Conservation (phyloP, 1,140 invertebrate genomes). For the Drosophila equinoxialis region DNA sequence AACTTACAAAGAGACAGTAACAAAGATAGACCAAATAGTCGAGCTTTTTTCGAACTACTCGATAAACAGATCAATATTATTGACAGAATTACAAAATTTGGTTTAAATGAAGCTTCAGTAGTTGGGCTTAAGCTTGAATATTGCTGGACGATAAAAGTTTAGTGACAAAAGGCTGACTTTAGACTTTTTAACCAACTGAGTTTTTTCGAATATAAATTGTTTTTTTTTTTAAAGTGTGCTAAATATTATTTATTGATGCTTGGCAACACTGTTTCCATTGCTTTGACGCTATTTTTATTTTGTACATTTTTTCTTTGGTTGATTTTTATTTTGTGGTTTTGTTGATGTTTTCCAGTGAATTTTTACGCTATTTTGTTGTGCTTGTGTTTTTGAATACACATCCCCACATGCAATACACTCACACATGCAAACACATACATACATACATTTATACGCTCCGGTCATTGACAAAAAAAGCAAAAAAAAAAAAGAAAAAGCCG, state of each 20-base stretch:
- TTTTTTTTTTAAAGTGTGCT: conserved; percentile 35
- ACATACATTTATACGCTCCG: conserved; percentile 11
- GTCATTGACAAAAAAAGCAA: conserved; percentile 43
- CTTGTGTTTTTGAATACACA: conserved; percentile 49
- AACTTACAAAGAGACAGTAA: neutral
- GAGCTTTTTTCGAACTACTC: too few species aligned
- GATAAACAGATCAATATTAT: too few species aligned
- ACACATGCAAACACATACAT: conserved; percentile 15
- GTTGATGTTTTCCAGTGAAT: conserved; percentile 56
- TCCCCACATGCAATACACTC: conserved; percentile 27
- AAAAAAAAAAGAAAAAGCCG: conserved; percentile 36
- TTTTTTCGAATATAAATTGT: conserved; percentile 2
- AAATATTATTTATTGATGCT: conserved; percentile 69
- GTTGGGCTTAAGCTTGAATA: too few species aligned
- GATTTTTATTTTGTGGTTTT: conserved; percentile 37
- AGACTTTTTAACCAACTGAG: too few species aligned
- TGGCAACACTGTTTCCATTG: conserved; percentile 68
- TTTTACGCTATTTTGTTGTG: conserved; percentile 71
- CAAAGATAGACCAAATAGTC: too few species aligned
- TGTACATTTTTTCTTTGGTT: conserved; percentile 44
- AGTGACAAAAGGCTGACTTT: too few species aligned
- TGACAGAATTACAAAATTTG: too few species aligned
- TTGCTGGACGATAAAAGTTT: too few species aligned
- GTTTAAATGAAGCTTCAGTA: too few species aligned
- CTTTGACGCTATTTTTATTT: conserved; percentile 55